A percentile compares a stretch with the other conserved stretches of the same genome.
Conservation (phyloP, 2,888 invertebrate genomes). For the Apotomis betuletana region DNA sequence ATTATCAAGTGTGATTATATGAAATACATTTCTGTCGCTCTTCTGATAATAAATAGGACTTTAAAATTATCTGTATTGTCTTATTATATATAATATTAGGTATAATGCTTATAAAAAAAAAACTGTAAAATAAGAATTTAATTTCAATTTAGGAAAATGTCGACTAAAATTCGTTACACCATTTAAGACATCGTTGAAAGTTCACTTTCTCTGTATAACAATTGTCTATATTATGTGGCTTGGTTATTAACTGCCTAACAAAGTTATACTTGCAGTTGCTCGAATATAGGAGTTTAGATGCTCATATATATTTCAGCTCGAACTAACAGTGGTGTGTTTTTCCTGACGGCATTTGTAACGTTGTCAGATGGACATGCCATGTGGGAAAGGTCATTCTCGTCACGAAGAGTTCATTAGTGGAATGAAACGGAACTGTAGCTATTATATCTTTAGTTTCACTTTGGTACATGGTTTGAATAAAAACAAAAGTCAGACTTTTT, state of each 20-base stretch:
- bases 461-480: slow-evolving; percentile 14
- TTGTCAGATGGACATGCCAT: slow-evolving; percentile 28
- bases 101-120: too few relatives aligned
- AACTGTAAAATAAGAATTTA: too few relatives aligned
- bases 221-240: slow-evolving; percentile 23
- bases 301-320: background rate
- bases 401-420: slow-evolving; percentile 27
- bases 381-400: slow-evolving; percentile 29
- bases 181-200: slow-evolving; percentile 10
- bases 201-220: slow-evolving; percentile 25
- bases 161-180: background rate
- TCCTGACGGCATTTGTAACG: slow-evolving; percentile 16
- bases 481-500: background rate
- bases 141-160: background rate
- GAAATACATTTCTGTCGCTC: too few relatives aligned
- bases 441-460: slow-evolving; percentile 18
- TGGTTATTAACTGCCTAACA: slow-evolving; percentile 9
- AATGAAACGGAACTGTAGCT: slow-evolving; percentile 16
- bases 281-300: background rate
- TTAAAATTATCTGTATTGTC: too few relatives aligned
- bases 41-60: too few relatives aligned
- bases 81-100: too few relatives aligned
- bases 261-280: background rate
- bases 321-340: background rate
- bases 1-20: too few relatives aligned